phyloP scores from a whole-genome alignment of 2,888 invertebrate genomes.

The Synanthedon andrenaeformis region DNA sequence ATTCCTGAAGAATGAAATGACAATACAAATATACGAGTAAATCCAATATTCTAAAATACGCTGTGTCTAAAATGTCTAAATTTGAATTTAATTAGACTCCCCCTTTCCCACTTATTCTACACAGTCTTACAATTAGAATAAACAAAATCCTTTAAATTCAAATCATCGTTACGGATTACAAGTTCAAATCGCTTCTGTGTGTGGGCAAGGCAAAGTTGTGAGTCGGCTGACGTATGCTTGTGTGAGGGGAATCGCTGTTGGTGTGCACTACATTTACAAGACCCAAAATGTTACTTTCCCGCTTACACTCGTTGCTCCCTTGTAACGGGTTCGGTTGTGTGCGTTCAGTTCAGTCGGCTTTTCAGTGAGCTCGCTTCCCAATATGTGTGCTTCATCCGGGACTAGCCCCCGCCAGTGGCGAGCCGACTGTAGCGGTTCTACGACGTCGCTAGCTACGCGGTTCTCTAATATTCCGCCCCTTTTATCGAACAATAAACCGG shows the following conservation, averaged over 20 bases:
- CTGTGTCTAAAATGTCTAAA: not conserved
- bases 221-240: slow-evolving; percentile 22
- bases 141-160: slow-evolving; percentile 56
- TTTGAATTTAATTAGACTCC: not conserved
- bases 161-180: slow-evolving; percentile 66
- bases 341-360: slow-evolving; percentile 29
- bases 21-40: no score
- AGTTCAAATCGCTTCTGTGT: slow-evolving; percentile 60
- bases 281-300: slow-evolving; percentile 60
- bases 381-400: slow-evolving; percentile 59
- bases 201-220: slow-evolving; percentile 38
- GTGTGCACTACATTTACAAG: slow-evolving; percentile 61
- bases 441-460: slow-evolving; percentile 41
- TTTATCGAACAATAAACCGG: slow-evolving; percentile 45
- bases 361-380: slow-evolving; percentile 22
- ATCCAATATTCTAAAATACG: no score
- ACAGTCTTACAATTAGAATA: slow-evolving; percentile 25
- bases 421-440: slow-evolving; percentile 51
- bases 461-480: slow-evolving; percentile 20
- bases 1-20: no score
- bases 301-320: slow-evolving; percentile 44
- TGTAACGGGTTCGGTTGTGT: slow-evolving; percentile 38
- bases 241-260: slow-evolving; percentile 51
- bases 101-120: not conserved
- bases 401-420: slow-evolving; percentile 65